Percentiles rank a stretch among this genome's conserved stretches.
Evolutionary conservation across 2,797 vertebrate species (phyloP).

Genomic region (Eutrigla gurnardus): DNA sequence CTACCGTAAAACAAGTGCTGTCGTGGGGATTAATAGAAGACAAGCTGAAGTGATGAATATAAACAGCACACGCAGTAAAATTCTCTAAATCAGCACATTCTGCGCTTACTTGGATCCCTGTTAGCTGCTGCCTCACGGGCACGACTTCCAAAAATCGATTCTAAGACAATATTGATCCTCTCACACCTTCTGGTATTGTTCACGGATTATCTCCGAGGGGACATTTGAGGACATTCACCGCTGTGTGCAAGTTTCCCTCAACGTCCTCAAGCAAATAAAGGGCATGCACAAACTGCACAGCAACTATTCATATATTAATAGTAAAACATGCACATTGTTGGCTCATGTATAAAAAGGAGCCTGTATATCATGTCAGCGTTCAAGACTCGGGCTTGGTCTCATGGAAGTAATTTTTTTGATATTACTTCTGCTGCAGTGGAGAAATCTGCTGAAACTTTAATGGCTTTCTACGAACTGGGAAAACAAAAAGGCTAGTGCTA

Average conservation of each 20-base stretch:
- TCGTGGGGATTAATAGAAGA: conserved; percentile 41
- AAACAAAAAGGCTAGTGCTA: not conserved
- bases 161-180: conserved; percentile 25
- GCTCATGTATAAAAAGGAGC: conserved; percentile 20
- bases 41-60: conserved; percentile 43
- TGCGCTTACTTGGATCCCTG: conserved; percentile 28
- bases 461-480: conserved; percentile 14
- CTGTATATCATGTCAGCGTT: conserved; percentile 16
- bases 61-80: conserved; percentile 49
- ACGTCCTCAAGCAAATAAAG: conserved; percentile 5
- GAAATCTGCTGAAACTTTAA: conserved; percentile 30
- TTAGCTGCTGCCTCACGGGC: conserved; percentile 23
- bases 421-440: not conserved
- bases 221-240: conserved; percentile 13
- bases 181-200: not conserved
- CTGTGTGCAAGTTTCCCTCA: not conserved
- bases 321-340: not conserved
- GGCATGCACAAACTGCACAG: not conserved
- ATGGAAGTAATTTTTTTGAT: conserved; percentile 11
- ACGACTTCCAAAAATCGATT: conserved; percentile 12
- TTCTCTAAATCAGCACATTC: conserved; percentile 41
- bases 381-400: not conserved
- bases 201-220: conserved; percentile 9
- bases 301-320: conserved; percentile 33
- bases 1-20: conserved; percentile 41